Evolutionary conservation across 2,888 invertebrate species (phyloP).

Genomic region (Heteropelma amictum): DNA sequence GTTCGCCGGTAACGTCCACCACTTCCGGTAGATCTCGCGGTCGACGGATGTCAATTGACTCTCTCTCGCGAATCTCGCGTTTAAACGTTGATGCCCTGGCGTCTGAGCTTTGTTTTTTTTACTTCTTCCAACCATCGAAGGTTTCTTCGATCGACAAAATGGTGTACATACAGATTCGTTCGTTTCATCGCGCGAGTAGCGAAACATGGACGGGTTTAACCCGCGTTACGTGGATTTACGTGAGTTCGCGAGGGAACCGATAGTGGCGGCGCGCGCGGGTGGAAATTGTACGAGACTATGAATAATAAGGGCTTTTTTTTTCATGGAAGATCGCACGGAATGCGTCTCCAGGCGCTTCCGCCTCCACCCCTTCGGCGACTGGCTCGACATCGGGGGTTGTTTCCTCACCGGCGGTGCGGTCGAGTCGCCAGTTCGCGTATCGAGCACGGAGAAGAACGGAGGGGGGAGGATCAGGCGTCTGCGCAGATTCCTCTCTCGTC

Average conservation of each 20-base stretch:
- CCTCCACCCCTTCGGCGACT: constrained; percentile 53
- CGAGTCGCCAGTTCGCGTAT: constrained; percentile 37
- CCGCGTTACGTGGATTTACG: too few relatives aligned
- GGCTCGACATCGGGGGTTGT: constrained; percentile 42
- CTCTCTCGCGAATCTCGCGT: not conserved
- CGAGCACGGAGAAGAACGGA: constrained; percentile 51
- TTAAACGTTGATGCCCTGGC: too few relatives aligned
- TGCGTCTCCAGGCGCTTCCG: constrained; percentile 48
- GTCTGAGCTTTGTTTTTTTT: too few relatives aligned
- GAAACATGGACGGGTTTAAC: too few relatives aligned
- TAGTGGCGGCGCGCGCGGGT: too few relatives aligned
- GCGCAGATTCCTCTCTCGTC: constrained; percentile 31
- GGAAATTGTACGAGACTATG: too few relatives aligned
- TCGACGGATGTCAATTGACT: not conserved
- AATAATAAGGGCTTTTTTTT: not conserved
- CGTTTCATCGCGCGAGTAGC: too few relatives aligned
- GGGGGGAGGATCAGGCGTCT: constrained; percentile 35
- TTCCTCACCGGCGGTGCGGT: constrained; percentile 15
- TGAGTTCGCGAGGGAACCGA: too few relatives aligned
- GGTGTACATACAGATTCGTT: too few relatives aligned
- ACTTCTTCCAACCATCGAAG: too few relatives aligned
- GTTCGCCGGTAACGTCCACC: constrained; percentile 41
- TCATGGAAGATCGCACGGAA: constrained; percentile 26
- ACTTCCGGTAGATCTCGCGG: constrained; percentile 41
- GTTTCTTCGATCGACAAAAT: too few relatives aligned